These are phyloP conservation scores for Atethmia centrago DNA, from an alignment of 2,888 invertebrate species.

Conservation along the genomic window DNA sequence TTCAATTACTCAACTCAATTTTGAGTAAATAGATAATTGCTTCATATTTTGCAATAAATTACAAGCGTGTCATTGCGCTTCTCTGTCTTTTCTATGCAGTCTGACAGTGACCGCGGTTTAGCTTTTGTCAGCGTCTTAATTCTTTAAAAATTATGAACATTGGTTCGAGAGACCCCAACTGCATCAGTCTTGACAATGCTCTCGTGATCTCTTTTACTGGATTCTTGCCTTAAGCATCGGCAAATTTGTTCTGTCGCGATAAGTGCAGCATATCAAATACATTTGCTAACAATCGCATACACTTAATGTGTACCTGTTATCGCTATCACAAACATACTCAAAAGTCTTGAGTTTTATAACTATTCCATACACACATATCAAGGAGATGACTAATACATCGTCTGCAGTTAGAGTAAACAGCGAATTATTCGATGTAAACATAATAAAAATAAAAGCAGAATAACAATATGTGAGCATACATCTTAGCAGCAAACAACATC, in stretches of 20 bases:
- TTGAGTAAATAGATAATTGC: too few species aligned
- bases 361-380: neutral
- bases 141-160: constrained; percentile 26
- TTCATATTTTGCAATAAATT: too few species aligned
- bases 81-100: too few species aligned
- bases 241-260: neutral
- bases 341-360: neutral
- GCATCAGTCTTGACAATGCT: neutral
- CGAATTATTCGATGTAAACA: neutral
- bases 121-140: too few species aligned
- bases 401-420: neutral
- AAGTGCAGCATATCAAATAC: neutral
- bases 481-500: neutral
- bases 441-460: neutral
- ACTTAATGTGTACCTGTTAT: constrained; percentile 10
- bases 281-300: neutral
- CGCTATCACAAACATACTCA: neutral
- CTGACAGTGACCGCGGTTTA: too few species aligned
- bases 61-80: too few species aligned
- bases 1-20: too few species aligned
- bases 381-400: neutral
- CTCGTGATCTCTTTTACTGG: neutral
- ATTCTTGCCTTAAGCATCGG: neutral
- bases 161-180: neutral
- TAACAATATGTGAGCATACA: neutral